Evolutionary conservation across 2,113 vertebrate species (phyloP), one percentile per base, ranked within the genome.

Genomic region (Rana temporaria): DNA sequence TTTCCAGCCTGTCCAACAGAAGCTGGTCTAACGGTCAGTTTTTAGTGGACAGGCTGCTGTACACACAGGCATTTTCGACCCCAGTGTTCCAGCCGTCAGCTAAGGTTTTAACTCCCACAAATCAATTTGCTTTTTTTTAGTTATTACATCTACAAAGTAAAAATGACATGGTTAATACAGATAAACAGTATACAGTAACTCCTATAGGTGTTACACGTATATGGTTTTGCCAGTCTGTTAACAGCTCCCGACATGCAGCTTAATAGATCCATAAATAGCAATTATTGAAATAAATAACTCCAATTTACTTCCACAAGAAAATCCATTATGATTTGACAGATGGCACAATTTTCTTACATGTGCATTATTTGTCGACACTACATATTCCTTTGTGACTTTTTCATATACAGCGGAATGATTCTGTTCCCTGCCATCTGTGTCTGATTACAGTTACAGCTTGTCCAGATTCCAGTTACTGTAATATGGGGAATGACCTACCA

Each of bases 351-450:
- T 24, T 56, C 48, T 56, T 66, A 48, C 24, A 24, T 63, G 62
- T 78, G 24, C n/a, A 78, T 67, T 67, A 67, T 78, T 78, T 65
- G 20, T 78, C 66, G 52, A 67, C 52, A 65, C 38, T 64, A 78
- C 48, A 78, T 78, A 78, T 67, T 42, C 63, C 48, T 78, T 48
- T 78, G 42, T 67, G 48, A 34, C 48, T 14, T 62, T 78, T 66
- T 62, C 60, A 78, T 66, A 63, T 66, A 78, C 76, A 78, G 42
- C 32, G 14, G 53, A 53, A 53, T 48, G 56, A 78, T 55, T 66
- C 17, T 66, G 55, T 66, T 64, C 59, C 66, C 7, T 12, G 66
- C 76, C 76, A 78, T 78, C 76, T 78, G 76, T 78, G 63, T n/a
- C 42, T n/a, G 6, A 18, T 32, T 66, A 38, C 34, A 52, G 22